phyloP scores from a whole-genome alignment of 2,888 invertebrate species.

The Chloromyia formosa region DNA sequence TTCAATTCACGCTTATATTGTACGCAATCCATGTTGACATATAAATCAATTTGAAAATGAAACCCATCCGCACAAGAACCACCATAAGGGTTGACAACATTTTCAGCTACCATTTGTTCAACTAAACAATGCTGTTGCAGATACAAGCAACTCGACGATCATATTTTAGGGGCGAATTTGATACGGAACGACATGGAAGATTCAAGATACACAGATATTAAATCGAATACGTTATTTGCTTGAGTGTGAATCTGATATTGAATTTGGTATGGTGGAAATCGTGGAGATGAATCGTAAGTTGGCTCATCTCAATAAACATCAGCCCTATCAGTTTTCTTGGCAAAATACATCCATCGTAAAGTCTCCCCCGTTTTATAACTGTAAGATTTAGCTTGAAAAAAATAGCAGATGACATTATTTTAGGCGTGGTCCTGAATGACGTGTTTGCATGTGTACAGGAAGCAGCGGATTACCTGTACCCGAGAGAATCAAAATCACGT shows the following conservation, averaged over 20 bases:
- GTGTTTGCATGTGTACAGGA: neutral
- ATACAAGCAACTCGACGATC: neutral
- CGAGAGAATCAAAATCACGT: neutral
- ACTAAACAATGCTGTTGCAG: neutral
- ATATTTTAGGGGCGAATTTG: neutral
- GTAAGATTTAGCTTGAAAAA: neutral
- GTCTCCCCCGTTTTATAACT: neutral
- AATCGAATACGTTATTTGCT: neutral
- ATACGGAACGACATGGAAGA: neutral
- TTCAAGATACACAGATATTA: neutral
- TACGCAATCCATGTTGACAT: constrained; percentile 30
- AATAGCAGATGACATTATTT: constrained; percentile 33
- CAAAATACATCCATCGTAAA: neutral
- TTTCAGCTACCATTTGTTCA: constrained; percentile 27
- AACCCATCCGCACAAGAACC: neutral
- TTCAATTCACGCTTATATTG: constrained; percentile 20
- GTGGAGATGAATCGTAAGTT: neutral
- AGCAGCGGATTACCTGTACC: neutral
- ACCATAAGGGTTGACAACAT: constrained; percentile 11
- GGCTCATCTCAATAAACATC: constrained; percentile 27
- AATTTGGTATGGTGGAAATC: neutral
- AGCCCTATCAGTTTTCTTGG: neutral
- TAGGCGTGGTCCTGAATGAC: constrained; percentile 5
- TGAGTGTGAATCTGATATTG: neutral
- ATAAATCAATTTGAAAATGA: constrained; percentile 34